Conservation (phyloP, 2,113 vertebrate species). For the Sialia sialis region DNA sequence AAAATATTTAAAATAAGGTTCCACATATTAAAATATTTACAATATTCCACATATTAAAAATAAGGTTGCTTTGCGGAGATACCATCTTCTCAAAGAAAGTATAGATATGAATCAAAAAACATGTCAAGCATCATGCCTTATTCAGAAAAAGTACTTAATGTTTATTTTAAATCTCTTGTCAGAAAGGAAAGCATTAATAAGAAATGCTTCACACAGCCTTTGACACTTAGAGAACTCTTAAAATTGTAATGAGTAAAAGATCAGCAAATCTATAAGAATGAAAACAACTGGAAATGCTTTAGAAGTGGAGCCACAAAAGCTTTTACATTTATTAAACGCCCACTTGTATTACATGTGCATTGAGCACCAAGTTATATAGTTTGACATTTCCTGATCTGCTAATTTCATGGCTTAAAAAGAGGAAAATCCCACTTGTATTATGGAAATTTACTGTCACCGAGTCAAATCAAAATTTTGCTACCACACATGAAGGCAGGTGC, state of each 20-base stretch:
- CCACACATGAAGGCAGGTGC: background rate
- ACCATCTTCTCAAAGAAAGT: background rate
- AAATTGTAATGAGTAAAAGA: background rate
- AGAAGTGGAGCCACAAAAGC: background rate
- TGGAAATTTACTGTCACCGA: background rate
- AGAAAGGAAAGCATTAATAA: background rate
- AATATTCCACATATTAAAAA: background rate
- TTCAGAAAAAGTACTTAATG: background rate
- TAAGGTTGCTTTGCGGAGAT: background rate
- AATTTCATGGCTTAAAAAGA: background rate
- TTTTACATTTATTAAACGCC: background rate
- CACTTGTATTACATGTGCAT: background rate
- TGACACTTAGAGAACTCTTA: background rate
- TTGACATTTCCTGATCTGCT: background rate
- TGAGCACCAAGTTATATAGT: background rate
- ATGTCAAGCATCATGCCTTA: background rate
- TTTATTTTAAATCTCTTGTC: background rate
- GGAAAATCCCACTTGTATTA: background rate
- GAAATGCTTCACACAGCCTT: background rate
- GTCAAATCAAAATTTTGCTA: background rate
- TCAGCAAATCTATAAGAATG: background rate
- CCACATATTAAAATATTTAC: background rate
- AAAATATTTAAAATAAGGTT: too few species aligned
- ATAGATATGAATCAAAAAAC: background rate
- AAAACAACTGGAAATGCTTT: background rate